A percentile compares a stretch with the other conserved stretches of the same genome.
phyloP scores from a whole-genome alignment of 2,113 vertebrate species.

The Lepisosteus oculatus region DNA sequence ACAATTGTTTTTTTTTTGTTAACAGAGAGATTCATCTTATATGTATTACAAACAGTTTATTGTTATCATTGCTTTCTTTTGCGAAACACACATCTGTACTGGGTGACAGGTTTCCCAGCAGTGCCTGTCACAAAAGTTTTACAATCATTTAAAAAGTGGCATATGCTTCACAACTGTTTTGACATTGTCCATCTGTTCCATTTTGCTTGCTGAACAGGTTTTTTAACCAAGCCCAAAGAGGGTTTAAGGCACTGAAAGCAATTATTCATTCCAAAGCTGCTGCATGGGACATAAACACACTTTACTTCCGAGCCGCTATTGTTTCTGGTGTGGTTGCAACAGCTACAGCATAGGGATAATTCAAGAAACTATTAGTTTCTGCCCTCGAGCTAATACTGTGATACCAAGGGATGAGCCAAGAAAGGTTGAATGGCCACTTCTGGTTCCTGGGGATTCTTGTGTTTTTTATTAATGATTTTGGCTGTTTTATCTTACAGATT shows the following conservation, averaged over 20 bases:
- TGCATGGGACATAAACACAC: constrained; percentile 35
- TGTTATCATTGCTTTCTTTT: constrained; percentile 19
- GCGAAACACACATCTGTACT: constrained; percentile 52
- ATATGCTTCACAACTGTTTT: constrained; percentile 51
- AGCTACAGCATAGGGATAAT: constrained; percentile 59
- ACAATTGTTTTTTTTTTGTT: no score
- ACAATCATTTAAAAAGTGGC: constrained; percentile 46
- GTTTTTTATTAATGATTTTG: background rate
- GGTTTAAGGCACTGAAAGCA: constrained; percentile 24
- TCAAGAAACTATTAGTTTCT: constrained; percentile 50
- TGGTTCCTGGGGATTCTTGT: background rate
- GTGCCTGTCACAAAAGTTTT: constrained; percentile 49
- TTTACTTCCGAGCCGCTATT: constrained; percentile 29
- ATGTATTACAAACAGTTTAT: no score
- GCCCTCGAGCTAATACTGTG: constrained; percentile 54
- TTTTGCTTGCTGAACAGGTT: constrained; percentile 39
- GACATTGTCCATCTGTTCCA: constrained; percentile 29
- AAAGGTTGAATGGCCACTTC: constrained; percentile 59
- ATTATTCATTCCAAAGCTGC: constrained; percentile 50
- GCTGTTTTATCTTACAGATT: background rate
- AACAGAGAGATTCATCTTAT: no score
- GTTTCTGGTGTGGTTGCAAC: constrained; percentile 42
- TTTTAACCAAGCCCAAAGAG: constrained; percentile 2
- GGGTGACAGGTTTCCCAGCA: constrained; percentile 51
- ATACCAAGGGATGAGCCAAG: constrained; percentile 54